Evolutionary conservation across 2,113 vertebrate genomes (phyloP), one percentile per base, ranked within the genome.

Genomic region (Vulpes vulpes): DNA sequence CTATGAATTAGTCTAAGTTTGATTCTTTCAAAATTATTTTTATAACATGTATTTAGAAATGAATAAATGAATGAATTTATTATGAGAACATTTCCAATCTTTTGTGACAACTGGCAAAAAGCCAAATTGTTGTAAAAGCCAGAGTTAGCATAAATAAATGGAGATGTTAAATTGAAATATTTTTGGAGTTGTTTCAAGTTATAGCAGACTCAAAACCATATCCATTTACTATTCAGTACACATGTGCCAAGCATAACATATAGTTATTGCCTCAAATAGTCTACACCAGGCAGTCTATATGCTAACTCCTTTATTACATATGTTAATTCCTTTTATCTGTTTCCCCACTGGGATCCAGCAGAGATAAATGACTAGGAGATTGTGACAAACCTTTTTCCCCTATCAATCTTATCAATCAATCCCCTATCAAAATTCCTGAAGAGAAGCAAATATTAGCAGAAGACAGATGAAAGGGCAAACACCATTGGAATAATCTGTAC

Each of bases 51-150:
- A 89, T 80, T 94, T 87, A 83, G 30, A 88, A 78, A 89, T 79
- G 79, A 89, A 95, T 95, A 93, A 89, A 89, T 95, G 43, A 78
- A 78, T 95, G 79, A 82, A 69, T 89, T 94, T 85, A 57, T 67
- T 82, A 74, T 32, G 38, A 88, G 85, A 85, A 94, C 91, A 94
- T 76, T 94, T 69, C 93, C 73, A 89, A 64, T 79, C n/a, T 30
- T 69, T 74, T 71, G 43, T 51, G 86, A 92, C 60, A 96, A 85
- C 27, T 91, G 85, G 85, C 65, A n/a, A 64, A 1, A 79, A 88
- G 67, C 81, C 93, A 96, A 67, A 83, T 5, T 22, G 22, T 15
- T 86, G 27, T 67, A 94, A 92, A 96, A 96, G 62, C 60, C 83
- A 73, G 83, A 64, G 69, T 57, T 92, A 49, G 55, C 51, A 10